Conservation (phyloP, 2,797 vertebrate species). For the Esox lucius region DNA sequence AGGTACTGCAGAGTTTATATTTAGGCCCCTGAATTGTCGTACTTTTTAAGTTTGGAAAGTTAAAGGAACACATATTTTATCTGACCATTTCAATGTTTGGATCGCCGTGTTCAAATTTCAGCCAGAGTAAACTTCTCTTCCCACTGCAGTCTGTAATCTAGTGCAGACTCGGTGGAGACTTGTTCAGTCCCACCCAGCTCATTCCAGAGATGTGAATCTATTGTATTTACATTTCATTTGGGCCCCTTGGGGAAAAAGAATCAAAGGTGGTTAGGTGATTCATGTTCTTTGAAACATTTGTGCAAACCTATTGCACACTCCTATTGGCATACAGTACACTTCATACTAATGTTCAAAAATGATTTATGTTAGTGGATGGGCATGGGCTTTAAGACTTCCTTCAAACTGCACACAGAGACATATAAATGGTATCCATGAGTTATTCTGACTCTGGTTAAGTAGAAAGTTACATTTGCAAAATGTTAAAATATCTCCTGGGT, state of each 20-base stretch:
- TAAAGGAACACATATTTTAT: conserved; percentile 54
- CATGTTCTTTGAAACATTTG: conserved; percentile 5
- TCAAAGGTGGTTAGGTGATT: neutral
- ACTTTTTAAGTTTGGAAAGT: conserved; percentile 37
- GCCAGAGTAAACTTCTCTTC: conserved; percentile 28
- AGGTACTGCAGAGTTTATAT: conserved; percentile 58
- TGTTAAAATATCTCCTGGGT: neutral
- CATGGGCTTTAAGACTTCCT: neutral
- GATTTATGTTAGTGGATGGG: neutral
- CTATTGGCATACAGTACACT: too few species aligned
- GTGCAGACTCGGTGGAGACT: conserved; percentile 1
- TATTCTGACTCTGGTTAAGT: neutral
- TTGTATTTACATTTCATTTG: neutral
- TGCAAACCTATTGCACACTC: neutral
- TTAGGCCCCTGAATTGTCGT: conserved; percentile 38
- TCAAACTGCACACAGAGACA: neutral
- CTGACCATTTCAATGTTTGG: conserved; percentile 61
- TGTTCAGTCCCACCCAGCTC: neutral
- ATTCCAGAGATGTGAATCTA: conserved; percentile 1
- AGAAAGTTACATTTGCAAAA: neutral
- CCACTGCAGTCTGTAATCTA: conserved; percentile 21
- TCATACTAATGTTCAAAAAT: neutral
- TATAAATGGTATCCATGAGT: neutral
- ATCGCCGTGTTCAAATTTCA: conserved; percentile 43
- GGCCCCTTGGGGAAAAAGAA: neutral